These are phyloP conservation scores for Zele albiditarsus DNA, from an alignment of 2,888 invertebrate species.

Conservation along the genomic window DNA sequence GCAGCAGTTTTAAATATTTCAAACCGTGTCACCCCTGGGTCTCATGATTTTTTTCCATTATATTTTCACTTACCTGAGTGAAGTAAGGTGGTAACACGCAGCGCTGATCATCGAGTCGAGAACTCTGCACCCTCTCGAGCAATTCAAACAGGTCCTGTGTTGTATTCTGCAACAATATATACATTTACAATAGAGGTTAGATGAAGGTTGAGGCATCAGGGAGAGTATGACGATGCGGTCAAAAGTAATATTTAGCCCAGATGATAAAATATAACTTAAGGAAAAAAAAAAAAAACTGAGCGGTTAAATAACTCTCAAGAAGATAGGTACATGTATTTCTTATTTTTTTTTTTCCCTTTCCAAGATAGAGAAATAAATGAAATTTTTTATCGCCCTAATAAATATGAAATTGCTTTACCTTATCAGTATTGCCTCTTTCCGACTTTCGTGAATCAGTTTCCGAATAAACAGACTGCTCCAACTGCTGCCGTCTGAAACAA, in stretches of 20 bases:
- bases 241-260: too few species aligned
- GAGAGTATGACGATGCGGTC: neutral
- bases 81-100: slow-evolving; percentile 95
- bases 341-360: neutral
- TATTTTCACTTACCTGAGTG: slow-evolving; percentile 81
- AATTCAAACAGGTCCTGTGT: slow-evolving; percentile 91
- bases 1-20: neutral
- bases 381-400: slow-evolving; percentile 18
- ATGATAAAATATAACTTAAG: too few species aligned
- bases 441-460: slow-evolving; percentile 63
- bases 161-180: slow-evolving; percentile 61
- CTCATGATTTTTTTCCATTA: neutral
- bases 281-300: too few species aligned
- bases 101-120: slow-evolving; percentile 96
- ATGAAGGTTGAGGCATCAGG: neutral
- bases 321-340: neutral
- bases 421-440: slow-evolving; percentile 61
- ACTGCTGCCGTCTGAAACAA: slow-evolving; percentile 67
- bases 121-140: slow-evolving; percentile 94
- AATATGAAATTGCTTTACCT: slow-evolving; percentile 56
- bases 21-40: neutral
- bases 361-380: neutral
- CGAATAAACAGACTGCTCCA: slow-evolving; percentile 70
- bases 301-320: too few species aligned
- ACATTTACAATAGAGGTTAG: slow-evolving; percentile 9